Conservation (phyloP, 2,113 vertebrate genomes). For the Hemiscyllium ocellatum region DNA sequence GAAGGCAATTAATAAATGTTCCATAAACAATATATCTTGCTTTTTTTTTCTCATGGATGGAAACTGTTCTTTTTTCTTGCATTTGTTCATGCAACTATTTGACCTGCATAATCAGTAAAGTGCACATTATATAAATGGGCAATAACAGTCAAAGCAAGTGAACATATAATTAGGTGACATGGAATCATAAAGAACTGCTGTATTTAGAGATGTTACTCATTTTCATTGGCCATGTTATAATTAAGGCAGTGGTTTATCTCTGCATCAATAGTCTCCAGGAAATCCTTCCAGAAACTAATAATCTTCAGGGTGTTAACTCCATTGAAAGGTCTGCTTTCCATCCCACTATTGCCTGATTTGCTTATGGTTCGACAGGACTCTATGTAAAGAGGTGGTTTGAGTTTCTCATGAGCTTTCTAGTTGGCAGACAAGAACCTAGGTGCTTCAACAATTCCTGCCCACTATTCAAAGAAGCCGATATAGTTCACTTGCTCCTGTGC, state of each 20-base stretch:
- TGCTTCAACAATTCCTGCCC: neutral
- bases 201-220: neutral
- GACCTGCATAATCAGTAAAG: neutral
- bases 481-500: neutral
- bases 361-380: too few species aligned
- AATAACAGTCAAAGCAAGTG: neutral
- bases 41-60: neutral
- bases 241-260: too few species aligned
- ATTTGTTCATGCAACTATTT: neutral
- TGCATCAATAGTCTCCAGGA: too few species aligned
- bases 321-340: too few species aligned
- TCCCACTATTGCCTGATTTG: too few species aligned
- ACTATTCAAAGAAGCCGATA: neutral
- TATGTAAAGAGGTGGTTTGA: too few species aligned
- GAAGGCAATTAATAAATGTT: neutral
- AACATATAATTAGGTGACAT: neutral
- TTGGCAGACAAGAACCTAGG: too few species aligned
- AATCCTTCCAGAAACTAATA: too few species aligned
- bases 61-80: neutral
- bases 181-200: neutral
- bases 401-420: too few species aligned
- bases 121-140: too few species aligned
- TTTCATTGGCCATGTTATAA: too few species aligned
- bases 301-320: too few species aligned
- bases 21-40: neutral